Percentiles rank a stretch among this genome's conserved stretches.
Conservation (phyloP, 2,888 invertebrate genomes). For the Calameuta filiformis region DNA sequence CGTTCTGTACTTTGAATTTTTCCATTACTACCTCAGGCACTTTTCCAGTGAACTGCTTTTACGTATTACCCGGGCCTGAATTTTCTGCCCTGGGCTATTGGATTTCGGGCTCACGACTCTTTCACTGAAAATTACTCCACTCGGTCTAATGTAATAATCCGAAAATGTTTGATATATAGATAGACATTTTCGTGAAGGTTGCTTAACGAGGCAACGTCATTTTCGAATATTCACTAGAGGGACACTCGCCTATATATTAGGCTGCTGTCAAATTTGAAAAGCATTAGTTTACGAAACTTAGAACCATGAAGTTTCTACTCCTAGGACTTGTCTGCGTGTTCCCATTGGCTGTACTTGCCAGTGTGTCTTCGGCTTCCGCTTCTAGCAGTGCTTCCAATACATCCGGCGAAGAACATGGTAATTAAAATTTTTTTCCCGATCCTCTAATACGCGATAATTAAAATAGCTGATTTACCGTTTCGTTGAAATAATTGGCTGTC, state of each 20-base stretch:
- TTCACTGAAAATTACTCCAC: no score
- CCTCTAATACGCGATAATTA: background rate
- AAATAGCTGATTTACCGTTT: background rate
- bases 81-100: no score
- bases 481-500: background rate
- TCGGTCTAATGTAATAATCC: no score
- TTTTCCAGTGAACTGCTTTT: no score
- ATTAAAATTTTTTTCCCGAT: background rate
- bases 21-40: no score
- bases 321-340: background rate
- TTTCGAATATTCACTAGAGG: background rate
- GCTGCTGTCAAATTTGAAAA: background rate
- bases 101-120: no score
- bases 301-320: background rate
- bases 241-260: background rate
- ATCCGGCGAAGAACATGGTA: background rate
- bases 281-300: background rate
- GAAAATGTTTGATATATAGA: background rate
- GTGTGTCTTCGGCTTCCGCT: background rate
- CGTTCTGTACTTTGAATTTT: no score
- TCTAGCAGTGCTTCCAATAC: background rate
- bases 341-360: background rate
- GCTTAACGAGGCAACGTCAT: slow-evolving; percentile 1
- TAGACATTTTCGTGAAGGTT: background rate
- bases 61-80: no score